Base-by-base conservation (phyloP, 2,888 invertebrate species). In the Eustalomyia histrio region DNA sequence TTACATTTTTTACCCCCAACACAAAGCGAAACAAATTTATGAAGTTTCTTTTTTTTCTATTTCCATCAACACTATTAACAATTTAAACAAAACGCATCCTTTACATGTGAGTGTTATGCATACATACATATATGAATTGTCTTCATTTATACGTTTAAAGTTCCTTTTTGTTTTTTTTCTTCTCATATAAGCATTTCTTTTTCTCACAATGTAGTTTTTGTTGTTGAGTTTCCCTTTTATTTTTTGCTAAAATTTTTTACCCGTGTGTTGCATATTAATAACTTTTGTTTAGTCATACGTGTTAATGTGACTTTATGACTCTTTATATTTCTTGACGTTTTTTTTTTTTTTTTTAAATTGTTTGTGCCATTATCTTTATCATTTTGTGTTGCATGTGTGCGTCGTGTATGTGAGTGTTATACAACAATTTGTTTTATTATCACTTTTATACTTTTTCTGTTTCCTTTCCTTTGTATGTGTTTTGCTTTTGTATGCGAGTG, bases 261-360 rank as follows among this genome's bases (percentile, higher is more conserved):
- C 58, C 79, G 73, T 80, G 82, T 69, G 79, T 71, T 82, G 83
- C 83, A 83, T 83, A 84, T 84, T 84, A 84, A 84, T 84, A 84
- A 84, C 80, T 88, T 88, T 86, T 88, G 88, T 86, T 89, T 88
- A 88, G 86, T 89, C 89, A 88, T 88, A 89, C 89, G 89, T 89
- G 89, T 88, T 89, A 89, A 89, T 89, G 88, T 89, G 89, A 89
- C 89, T 89, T 89, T 89, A 89, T 89, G 89, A 89, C 89, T 88
- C 87, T 82, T 63, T 76, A 29, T 29, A 29, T 76, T 72, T 60
- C 43, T 47, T 47, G 39, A 16, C 43, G 14, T 55, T 69, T 33
- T 69, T 14, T 72, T 68, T 52, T 67, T 16, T 71, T 18, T 52
- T 43, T n/a, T n/a, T n/a, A n/a, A n/a, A n/a, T n/a, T n/a, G n/a